Evolutionary conservation across 23 tunicate genomes (phyloP).

Genomic region (Trididemnum miniatum): DNA sequence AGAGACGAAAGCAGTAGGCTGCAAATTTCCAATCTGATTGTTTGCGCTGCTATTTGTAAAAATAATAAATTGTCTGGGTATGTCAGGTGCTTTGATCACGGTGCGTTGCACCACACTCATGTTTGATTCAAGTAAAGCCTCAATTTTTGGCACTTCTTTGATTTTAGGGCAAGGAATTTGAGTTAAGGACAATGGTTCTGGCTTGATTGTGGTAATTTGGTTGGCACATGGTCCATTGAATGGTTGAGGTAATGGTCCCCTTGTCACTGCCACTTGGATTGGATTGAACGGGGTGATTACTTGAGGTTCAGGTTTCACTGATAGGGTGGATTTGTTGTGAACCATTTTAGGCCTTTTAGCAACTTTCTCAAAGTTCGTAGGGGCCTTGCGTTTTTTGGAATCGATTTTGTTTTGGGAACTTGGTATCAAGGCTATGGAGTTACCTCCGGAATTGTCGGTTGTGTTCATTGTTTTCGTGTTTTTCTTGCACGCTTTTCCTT

Average conservation of each 20-base stretch:
- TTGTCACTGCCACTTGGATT: conserved; percentile 14
- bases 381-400: conserved; percentile 16
- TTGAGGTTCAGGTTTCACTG: neutral
- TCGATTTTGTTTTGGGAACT: neutral
- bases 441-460: neutral
- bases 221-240: neutral
- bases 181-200: conserved; percentile 6
- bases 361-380: neutral
- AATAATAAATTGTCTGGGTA: too few species aligned
- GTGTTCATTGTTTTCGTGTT: conserved; percentile 1
- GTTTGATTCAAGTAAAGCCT: too few species aligned
- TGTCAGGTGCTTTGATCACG: too few species aligned
- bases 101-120: too few species aligned
- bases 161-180: too few species aligned
- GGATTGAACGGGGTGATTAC: conserved; percentile 44
- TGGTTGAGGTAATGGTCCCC: conserved; percentile 21
- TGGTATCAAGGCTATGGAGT: neutral
- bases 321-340: neutral
- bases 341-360: conserved; percentile 19
- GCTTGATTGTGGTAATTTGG: neutral
- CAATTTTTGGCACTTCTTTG: too few species aligned
- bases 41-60: too few species aligned
- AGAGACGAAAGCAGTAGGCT: too few species aligned
- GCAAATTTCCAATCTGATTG: too few species aligned
- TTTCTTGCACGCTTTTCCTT: conserved; percentile 45